Base-by-base conservation (phyloP, 2,113 vertebrate genomes). In the Phylloscopus whistleri region DNA sequence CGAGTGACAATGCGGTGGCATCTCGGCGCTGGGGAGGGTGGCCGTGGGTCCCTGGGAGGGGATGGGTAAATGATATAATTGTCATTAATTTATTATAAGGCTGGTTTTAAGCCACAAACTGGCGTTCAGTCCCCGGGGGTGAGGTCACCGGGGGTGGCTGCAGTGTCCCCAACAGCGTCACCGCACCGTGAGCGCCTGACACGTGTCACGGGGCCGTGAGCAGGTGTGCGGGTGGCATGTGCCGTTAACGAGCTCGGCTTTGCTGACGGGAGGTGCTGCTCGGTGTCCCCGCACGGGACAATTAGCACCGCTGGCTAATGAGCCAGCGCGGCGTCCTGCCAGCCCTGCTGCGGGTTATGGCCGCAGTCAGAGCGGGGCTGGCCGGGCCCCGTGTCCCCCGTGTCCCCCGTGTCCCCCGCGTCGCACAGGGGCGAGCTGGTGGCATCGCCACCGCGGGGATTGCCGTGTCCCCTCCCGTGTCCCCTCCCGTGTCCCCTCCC, bases 381-480 rank as follows among this genome's bases (percentile, higher is more conserved):
- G 18, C 6, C 1, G 0, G 19, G 28, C 4, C 0, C 1, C 9
- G 17, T 24, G 77, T 68, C 72, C 52, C 46, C 19, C 4, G 5
- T 5, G 24, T 24, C 31, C 10, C 31, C 3, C 39, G 39, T 41
- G 39, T 41, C 39, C 39, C 39, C 39, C 39, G 39, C 14, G 20
- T 11, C 51, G 13, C 55, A 7, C 17, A 1, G 2, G 22, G 35
- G 4, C 12, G 87, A 48, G 59, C 23, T 23, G 80, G 88, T 55
- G 95, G 35, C 63, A 5, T 11, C 26, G 68, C 35, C 20, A 13
- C 6, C 17, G 18, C 44, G 13, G 43, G 27, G 33, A 6, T 31
- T 2, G n/a, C 63, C 3, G 8, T 8, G 55, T 75, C 72, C 33
- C 52, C 10, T 27, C 51, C 26, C 4, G 4, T 6, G 19, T n/a